Conservation (phyloP, 2,797 vertebrate species). For the Labeo calbasu region DNA sequence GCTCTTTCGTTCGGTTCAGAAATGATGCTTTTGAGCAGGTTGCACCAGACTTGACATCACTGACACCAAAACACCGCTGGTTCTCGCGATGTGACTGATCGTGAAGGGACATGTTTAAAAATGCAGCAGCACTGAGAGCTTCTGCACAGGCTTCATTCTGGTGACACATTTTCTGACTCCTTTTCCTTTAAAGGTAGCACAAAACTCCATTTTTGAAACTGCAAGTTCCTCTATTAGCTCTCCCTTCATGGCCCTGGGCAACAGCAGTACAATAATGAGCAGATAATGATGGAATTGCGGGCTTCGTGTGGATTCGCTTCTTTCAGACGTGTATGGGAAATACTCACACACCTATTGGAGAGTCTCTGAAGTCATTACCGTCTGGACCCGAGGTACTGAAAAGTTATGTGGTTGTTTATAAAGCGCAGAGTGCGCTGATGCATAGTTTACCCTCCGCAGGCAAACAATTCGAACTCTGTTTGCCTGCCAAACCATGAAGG, state of each 20-base stretch:
- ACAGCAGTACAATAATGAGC: constrained; percentile 27
- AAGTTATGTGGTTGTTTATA: background rate
- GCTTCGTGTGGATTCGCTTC: constrained; percentile 3
- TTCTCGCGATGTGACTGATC: background rate
- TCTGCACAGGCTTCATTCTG: background rate
- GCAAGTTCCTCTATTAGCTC: background rate
- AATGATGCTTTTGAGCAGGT: background rate
- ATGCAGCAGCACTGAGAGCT: background rate
- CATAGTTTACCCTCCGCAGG: background rate
- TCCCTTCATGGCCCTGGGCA: background rate
- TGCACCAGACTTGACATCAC: background rate
- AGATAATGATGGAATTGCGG: constrained; percentile 31
- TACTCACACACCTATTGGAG: background rate
- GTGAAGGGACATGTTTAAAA: background rate
- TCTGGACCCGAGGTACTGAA: background rate
- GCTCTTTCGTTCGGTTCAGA: background rate
- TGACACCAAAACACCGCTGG: background rate
- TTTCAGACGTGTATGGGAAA: constrained; percentile 16
- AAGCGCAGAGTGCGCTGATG: background rate
- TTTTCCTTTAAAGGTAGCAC: background rate
- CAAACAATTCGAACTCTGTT: background rate
- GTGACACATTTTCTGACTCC: background rate
- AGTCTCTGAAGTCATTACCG: constrained; percentile 2
- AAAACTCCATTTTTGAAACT: background rate
- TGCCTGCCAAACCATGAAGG: background rate